phyloP scores from a whole-genome alignment of 2,888 invertebrate species.

The Coelogynopora nodosa region DNA sequence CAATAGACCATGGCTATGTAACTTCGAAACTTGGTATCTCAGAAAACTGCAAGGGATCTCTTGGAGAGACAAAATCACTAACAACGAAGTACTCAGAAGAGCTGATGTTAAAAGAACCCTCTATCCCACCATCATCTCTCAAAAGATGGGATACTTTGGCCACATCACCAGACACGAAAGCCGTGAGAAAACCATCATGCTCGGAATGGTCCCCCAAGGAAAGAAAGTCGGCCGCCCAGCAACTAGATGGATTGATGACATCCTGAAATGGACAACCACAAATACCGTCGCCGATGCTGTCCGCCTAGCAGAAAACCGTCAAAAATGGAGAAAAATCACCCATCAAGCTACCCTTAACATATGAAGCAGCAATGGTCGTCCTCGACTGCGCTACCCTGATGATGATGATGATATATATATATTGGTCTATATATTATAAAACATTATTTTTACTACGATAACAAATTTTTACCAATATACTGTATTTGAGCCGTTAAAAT shows the following conservation, averaged over 20 bases:
- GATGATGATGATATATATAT: background rate
- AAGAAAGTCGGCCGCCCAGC: background rate
- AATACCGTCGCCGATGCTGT: too few relatives aligned
- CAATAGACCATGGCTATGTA: too few relatives aligned
- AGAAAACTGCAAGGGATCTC: background rate
- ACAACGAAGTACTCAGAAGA: background rate
- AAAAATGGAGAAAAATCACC: too few relatives aligned
- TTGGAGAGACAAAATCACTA: background rate
- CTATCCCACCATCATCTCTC: background rate
- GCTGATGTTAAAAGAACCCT: background rate
- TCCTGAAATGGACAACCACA: background rate
- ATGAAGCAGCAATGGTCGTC: background rate
- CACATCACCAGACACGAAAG: background rate
- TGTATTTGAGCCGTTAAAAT: background rate
- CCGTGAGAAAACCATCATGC: background rate
- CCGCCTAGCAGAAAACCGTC: constrained; percentile 2
- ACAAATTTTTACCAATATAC: background rate
- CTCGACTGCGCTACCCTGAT: background rate
- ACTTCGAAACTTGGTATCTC: background rate
- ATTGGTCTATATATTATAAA: too few relatives aligned
- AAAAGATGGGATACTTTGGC: background rate
- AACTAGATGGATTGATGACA: background rate
- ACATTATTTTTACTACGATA: too few relatives aligned
- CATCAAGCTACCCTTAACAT: too few relatives aligned
- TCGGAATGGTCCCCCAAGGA: background rate